Conservation (phyloP, 2,113 vertebrate genomes). For the Terrapene triunguis region DNA sequence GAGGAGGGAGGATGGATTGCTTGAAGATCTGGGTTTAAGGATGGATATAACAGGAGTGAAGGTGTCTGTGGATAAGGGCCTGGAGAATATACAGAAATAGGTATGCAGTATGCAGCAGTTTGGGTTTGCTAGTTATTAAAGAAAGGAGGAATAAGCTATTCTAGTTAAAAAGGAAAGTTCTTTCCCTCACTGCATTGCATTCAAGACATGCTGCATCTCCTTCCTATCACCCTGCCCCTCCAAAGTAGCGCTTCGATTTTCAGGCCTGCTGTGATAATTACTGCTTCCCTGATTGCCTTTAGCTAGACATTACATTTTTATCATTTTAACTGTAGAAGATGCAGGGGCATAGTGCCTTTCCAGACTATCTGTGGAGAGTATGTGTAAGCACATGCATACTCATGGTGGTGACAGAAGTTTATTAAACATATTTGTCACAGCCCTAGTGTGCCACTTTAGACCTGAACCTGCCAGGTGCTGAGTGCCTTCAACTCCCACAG, state of each 20-base stretch:
- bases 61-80: neutral
- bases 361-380: neutral
- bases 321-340: slow-evolving; percentile 39
- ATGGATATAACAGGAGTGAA: neutral
- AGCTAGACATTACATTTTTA: neutral
- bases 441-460: slow-evolving; percentile 38
- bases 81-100: neutral
- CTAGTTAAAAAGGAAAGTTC: neutral
- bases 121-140: neutral
- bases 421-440: slow-evolving; percentile 23
- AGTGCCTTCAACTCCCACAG: slow-evolving; percentile 44
- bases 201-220: neutral
- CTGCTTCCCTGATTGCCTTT: slow-evolving; percentile 58
- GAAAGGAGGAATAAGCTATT: neutral
- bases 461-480: slow-evolving; percentile 37
- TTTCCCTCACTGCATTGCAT: neutral
- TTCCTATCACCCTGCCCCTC: neutral
- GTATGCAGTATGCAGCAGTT: neutral
- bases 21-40: neutral
- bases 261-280: slow-evolving; percentile 64
- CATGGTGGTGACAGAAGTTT: neutral
- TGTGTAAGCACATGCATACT: rapidly evolving
- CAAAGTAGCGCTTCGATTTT: neutral
- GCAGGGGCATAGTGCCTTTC: neutral
- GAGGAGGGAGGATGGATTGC: neutral